phyloP scores from a whole-genome alignment of 2,113 vertebrate species.

The Ophiodon elongatus region DNA sequence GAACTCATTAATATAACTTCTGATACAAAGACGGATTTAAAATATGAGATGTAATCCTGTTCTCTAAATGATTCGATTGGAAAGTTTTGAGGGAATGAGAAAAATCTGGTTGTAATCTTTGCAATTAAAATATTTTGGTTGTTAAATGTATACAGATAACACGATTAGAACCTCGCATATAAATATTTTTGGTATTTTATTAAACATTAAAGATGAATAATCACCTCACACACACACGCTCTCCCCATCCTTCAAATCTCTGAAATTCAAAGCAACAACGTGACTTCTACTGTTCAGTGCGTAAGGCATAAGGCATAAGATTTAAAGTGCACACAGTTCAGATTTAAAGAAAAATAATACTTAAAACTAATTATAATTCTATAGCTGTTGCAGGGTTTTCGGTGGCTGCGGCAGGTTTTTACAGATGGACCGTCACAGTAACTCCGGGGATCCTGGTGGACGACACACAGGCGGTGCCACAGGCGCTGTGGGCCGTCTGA shows the following conservation, averaged over 20 bases:
- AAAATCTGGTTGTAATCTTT: neutral
- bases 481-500: conserved; percentile 69
- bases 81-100: neutral
- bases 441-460: conserved; percentile 39
- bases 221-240: neutral
- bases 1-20: neutral
- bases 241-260: neutral
- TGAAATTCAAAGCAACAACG: neutral
- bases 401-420: neutral
- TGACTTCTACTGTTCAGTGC: neutral
- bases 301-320: neutral
- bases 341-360: neutral
- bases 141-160: neutral
- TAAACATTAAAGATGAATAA: neutral
- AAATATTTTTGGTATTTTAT: neutral
- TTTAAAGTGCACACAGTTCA: neutral
- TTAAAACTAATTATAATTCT: neutral
- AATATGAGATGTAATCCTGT: neutral
- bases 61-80: neutral
- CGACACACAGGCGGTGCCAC: conserved; percentile 64
- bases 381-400: neutral
- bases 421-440: conserved; percentile 32
- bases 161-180: neutral
- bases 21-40: neutral
- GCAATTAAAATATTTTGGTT: neutral